Conservation (phyloP, 92 coral and sea anemone species). For the Porites rus region DNA sequence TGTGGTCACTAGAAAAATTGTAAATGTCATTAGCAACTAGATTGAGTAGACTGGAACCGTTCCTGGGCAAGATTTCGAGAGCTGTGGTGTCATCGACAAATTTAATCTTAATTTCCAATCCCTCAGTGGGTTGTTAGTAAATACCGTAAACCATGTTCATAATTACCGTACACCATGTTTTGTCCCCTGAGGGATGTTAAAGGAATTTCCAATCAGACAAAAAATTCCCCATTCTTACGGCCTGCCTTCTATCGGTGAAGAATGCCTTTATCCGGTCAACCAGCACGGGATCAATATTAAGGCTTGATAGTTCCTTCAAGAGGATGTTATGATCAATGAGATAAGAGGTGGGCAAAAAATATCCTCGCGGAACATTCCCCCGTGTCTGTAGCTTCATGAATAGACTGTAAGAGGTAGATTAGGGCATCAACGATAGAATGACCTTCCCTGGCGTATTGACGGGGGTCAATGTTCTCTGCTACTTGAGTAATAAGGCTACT, state of each 20-base stretch:
- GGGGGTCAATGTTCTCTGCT: conserved; percentile 39
- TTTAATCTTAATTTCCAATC: conserved; percentile 39
- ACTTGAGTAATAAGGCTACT: conserved; percentile 41
- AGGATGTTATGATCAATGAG: conserved; percentile 55
- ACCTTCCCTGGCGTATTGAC: conserved; percentile 44
- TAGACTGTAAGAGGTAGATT: conserved; percentile 45
- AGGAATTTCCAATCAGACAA: conserved; percentile 47
- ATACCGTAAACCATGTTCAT: conserved; percentile 42
- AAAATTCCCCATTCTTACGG: conserved; percentile 42
- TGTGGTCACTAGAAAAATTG: too few species aligned
- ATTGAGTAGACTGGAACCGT: too few species aligned
- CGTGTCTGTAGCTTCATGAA: conserved; percentile 32
- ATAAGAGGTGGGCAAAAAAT: conserved; percentile 62
- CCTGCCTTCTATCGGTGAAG: conserved; percentile 42
- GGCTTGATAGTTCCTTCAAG: conserved; percentile 14
- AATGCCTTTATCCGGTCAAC: conserved; percentile 56
- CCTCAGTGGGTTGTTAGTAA: conserved; percentile 38
- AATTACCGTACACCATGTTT: conserved; percentile 55
- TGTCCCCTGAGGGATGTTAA: conserved; percentile 61
- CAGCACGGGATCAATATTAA: conserved; percentile 33
- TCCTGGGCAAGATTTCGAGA: neutral
- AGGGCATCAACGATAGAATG: conserved; percentile 35
- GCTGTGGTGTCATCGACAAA: conserved; percentile 54
- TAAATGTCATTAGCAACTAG: too few species aligned
- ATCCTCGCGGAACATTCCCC: conserved; percentile 52